Evolutionary conservation across 1,140 invertebrate genomes (phyloP), one percentile per base, ranked within the genome.

Genomic region (Radopholus similis): DNA sequence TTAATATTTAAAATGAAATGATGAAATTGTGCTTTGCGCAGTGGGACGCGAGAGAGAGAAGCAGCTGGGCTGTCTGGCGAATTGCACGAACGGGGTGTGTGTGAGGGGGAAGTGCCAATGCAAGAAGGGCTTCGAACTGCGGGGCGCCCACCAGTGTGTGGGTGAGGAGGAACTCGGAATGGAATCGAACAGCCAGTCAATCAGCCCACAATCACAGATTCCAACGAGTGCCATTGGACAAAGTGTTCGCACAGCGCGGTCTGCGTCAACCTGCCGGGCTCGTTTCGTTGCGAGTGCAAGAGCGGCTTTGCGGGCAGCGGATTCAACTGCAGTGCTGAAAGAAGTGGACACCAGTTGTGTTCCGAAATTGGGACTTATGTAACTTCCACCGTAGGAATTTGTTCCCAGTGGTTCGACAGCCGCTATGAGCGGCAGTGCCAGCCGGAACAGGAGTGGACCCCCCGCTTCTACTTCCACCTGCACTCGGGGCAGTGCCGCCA

Each of bases 251-350:
- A 4, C 13, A 73, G 69, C 59, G 54, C 71, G 13, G 40, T 58
- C 2, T 73, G 71, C 30, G 34, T 72, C 23, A 73, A 73, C 44
- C 38, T 49, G 28, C 26, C 42, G 15, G 60, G 74, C 11, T 76
- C 62, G 32, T 74, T 74, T 42, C 59, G 62, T 23, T 73, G 74
- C 42, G 72, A 74, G 59, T 74, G 72, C 42, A 34, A 37, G 21
- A n/a, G 47, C 30, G 72, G 72, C n/a, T 74, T 47, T 49, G 72
- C 74, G 2, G 72, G 72, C 13, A 68, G 57, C 30, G 72, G 73
- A 3, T 66, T 74, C 9, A 74, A 74, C 59, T 74, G 72, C 59
- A 77, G 72, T 40, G 70, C 62, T 15, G 30, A 66, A 18, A 37
- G 28, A 58, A 40, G 70, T 71, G 74, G 37, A 56, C 8, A 21